Base-by-base conservation (phyloP, 2,797 vertebrate genomes). In the Telmatherina bonti region DNA sequence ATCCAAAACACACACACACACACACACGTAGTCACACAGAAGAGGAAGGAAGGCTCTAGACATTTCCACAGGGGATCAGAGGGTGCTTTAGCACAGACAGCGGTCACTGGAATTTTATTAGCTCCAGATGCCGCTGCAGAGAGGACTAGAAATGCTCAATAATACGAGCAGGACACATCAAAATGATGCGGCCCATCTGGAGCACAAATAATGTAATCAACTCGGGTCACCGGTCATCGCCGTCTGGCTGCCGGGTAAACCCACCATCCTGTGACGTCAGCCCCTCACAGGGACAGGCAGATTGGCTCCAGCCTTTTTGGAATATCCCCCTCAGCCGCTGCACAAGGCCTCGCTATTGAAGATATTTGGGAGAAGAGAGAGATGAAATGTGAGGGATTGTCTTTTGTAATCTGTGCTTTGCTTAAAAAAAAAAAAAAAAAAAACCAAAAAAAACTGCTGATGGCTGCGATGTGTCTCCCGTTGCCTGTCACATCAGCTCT, bases 121-220 rank as follows among this genome's bases (percentile, higher is more conserved):
- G 77, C 81, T 89, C 82, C 88, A 91, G 88, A 91, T 88, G 90
- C 73, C 24, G 72, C 67, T 12, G 69, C 30, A 62, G 53, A 43
- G 67, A 52, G 61, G 76, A 67, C 65, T 20, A 64, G 70, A 79
- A 81, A 72, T 64, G 58, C 74, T 84, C 81, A 45, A 76, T 75
- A 79, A 82, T 69, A 84, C 11, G 71, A 85, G 79, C 79, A 45
- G 84, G 74, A 79, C 76, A 70, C 85, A 78, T 88, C 81, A 78
- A 57, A 83, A 78, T 69, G 90, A 89, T 67, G 85, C 64, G 20
- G 85, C 82, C 85, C 92, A 91, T 92, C 91, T 92, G 90, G 91
- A 91, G 90, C 90, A 82, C 70, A 73, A 83, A 81, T 92, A 92
- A 92, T 87, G 83, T 43, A 85, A 93, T 92, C 90, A 90, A 29